Percentiles rank a stretch among this genome's conserved stretches.
Conservation (phyloP, 1,140 invertebrate species). For the Scaptomyza hsui region DNA sequence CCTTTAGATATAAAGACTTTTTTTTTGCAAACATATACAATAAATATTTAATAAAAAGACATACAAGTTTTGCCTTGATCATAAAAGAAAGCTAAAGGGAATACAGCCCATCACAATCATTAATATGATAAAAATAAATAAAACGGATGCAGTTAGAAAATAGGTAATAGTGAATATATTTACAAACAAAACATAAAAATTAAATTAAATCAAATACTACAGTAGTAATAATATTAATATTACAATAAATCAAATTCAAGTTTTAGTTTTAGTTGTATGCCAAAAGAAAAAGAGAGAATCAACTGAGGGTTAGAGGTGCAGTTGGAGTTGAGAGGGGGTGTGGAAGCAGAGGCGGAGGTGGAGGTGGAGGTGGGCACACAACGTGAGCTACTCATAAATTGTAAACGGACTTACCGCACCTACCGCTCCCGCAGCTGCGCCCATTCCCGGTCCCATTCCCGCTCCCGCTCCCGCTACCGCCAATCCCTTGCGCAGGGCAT, state of each 20-base stretch:
- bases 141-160: constrained; percentile 66
- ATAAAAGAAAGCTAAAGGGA: no score
- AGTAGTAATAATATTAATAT: constrained; percentile 23
- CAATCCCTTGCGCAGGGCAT: constrained; percentile 71
- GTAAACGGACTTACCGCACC: constrained; percentile 82
- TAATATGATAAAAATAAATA: constrained; percentile 44
- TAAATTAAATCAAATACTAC: constrained; percentile 27
- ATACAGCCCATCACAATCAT: constrained; percentile 30
- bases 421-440: constrained; percentile 47
- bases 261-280: constrained; percentile 21
- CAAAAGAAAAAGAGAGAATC: constrained; percentile 26
- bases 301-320: constrained; percentile 69
- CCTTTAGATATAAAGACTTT: no score
- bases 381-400: constrained; percentile 67
- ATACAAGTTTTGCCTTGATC: no score
- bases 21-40: no score
- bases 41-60: no score
- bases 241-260: constrained; percentile 25
- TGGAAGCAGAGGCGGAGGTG: constrained; percentile 38
- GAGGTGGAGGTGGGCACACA: constrained; percentile 57
- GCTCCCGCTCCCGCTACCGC: constrained; percentile 48
- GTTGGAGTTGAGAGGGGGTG: constrained; percentile 12
- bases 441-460: constrained; percentile 36
- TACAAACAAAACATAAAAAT: constrained; percentile 38
- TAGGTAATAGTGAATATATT: constrained; percentile 59